Evolutionary conservation across 2,113 vertebrate species (phyloP), one percentile per base, ranked within the genome.

Genomic region (Oophaga pumilio): DNA sequence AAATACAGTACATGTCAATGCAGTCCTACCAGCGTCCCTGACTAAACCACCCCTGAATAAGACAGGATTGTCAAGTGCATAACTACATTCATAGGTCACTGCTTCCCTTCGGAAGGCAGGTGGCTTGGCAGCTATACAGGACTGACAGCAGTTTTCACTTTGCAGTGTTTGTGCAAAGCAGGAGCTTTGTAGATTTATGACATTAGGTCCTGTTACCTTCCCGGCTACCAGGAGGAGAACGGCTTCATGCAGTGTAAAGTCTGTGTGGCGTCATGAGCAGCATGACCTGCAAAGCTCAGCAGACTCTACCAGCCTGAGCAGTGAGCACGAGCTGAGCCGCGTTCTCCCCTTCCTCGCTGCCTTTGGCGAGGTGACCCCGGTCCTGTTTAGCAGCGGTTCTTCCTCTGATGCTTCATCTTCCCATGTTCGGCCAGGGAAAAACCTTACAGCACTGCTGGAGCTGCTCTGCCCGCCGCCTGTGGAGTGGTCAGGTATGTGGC

Each of bases 191-290:
- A 33, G 80, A 89, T 52, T 33, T 64, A 79, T 91, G 62, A 86
- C 89, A 89, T 12, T 11, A 53, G 85, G 90, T 89, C 88, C 82
- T 85, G 71, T 80, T n/a, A n/a, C n/a, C n/a, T 0, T 0, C 43
- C 66, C 64, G 87, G 89, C 93, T 97, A 99, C 98, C 98, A 99
- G 87, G 97, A 98, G 76, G 98, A 99, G 89, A 99, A 99, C 0
- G 98, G 98, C 85, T 97, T 97, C 90, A 97, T 96, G 95, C 97
- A 98, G 90, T 98, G 96, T 89, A 99, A 96, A 5, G 97, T 99
- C 92, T 99, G 98, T 1, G 97, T 99, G 91, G 99, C 99, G 0
- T 95, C 94, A 3, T 95, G n/a, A n/a, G n/a, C n/a, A n/a, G n/a
- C n/a, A n/a, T 88, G 83, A 92, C 92, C 92, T 83, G 90, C 68